Conservation (phyloP, 2,888 invertebrate genomes). For the Endomychus coccineus region DNA sequence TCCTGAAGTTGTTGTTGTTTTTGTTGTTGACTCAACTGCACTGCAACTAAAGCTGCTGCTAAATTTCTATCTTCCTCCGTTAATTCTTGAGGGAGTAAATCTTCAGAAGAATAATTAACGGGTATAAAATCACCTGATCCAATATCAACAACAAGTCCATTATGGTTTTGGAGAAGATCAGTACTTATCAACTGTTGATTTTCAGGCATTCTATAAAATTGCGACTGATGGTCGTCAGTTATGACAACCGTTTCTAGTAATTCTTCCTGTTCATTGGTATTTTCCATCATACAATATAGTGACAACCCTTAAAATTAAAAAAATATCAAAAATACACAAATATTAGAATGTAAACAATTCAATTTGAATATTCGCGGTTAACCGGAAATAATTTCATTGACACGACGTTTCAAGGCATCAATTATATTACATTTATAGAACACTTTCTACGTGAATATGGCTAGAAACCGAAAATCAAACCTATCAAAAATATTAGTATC, state of each 20-base stretch:
- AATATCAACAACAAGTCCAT: slow-evolving; percentile 41
- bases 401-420: slow-evolving; percentile 43
- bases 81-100: slow-evolving; percentile 42
- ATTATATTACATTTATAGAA: slow-evolving; percentile 21
- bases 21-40: slow-evolving; percentile 54
- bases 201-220: slow-evolving; percentile 40
- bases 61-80: slow-evolving; percentile 54
- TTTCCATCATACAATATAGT: slow-evolving; percentile 12
- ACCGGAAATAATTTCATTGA: slow-evolving; percentile 30
- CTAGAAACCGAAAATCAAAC: background rate
- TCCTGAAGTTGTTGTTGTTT: slow-evolving; percentile 47
- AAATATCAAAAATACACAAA: slow-evolving; percentile 1
- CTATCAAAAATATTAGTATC: slow-evolving; percentile 6
- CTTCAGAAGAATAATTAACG: slow-evolving; percentile 41
- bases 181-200: slow-evolving; percentile 39
- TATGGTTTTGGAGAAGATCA: slow-evolving; percentile 40
- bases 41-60: slow-evolving; percentile 55
- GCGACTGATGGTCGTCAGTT: slow-evolving; percentile 34
- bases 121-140: slow-evolving; percentile 42
- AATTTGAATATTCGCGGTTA: slow-evolving; percentile 32
- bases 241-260: slow-evolving; percentile 40
- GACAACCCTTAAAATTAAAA: too few species aligned
- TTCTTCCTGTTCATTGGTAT: slow-evolving; percentile 21
- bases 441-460: slow-evolving; percentile 1
- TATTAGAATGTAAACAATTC: slow-evolving; percentile 5